Percentiles rank a stretch among this genome's conserved stretches.
phyloP scores from a whole-genome alignment of 1,140 invertebrate species.

The Carcinoscorpius rotundicauda region DNA sequence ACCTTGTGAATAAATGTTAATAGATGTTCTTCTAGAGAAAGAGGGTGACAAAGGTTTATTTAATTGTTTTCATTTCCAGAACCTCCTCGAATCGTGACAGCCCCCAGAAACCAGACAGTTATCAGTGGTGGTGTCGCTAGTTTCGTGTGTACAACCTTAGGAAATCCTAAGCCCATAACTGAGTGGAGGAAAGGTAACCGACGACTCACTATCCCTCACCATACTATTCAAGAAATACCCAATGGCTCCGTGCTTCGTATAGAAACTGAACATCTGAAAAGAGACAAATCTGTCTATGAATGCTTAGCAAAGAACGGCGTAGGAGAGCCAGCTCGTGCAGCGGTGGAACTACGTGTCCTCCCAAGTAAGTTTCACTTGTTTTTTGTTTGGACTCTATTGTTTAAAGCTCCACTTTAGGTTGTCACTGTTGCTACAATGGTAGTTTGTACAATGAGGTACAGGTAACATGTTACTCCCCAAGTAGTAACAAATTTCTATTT shows the following conservation, averaged over 20 bases:
- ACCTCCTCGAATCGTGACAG: conserved; percentile 77
- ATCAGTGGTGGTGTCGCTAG: conserved; percentile 78
- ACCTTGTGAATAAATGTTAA: too few relatives aligned
- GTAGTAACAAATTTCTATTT: too few relatives aligned
- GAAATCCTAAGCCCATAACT: conserved; percentile 55
- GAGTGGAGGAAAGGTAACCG: conserved; percentile 38
- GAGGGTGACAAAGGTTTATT: too few relatives aligned
- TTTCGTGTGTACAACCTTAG: conserved; percentile 86
- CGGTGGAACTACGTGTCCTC: conserved; percentile 74
- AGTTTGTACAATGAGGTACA: too few relatives aligned
- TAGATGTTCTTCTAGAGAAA: too few relatives aligned
- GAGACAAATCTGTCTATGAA: conserved; percentile 84
- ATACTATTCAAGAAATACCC: conserved; percentile 34
- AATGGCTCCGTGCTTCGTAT: conserved; percentile 79
- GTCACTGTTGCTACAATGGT: too few relatives aligned
- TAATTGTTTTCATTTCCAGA: conserved; percentile 43
- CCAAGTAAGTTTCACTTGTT: conserved; percentile 62
- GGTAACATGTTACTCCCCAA: too few relatives aligned
- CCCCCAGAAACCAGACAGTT: conserved; percentile 73
- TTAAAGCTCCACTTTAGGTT: too few relatives aligned
- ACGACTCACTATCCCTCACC: conserved; percentile 31
- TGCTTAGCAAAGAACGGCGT: conserved; percentile 94
- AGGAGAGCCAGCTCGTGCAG: conserved; percentile 74
- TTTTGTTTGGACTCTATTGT: too few relatives aligned
- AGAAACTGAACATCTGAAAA: conserved; percentile 70